These are phyloP conservation scores for Ceyx cyanopectus DNA, from an alignment of 2,113 vertebrate genomes.

Conservation along the genomic window DNA sequence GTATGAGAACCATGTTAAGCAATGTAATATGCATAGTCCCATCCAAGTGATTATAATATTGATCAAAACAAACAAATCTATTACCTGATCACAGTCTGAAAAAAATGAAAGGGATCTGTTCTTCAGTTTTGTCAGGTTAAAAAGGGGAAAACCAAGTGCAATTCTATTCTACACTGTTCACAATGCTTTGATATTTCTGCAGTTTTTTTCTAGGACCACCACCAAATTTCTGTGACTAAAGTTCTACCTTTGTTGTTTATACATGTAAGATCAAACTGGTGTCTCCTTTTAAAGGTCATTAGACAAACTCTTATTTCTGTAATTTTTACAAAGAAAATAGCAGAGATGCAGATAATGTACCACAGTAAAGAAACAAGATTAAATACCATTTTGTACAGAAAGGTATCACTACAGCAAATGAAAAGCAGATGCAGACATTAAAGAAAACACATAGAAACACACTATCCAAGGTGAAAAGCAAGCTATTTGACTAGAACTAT, in stretches of 20 bases:
- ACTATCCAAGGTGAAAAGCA: neutral
- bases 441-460: neutral
- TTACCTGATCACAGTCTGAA: neutral
- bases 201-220: neutral
- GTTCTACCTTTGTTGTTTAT: neutral
- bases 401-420: neutral
- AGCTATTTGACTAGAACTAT: neutral
- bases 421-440: conserved; percentile 1
- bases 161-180: neutral
- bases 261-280: neutral
- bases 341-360: neutral
- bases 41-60: neutral
- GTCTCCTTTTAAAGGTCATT: neutral
- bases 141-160: neutral
- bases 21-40: neutral
- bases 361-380: neutral
- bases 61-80: neutral
- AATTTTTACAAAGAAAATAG: neutral
- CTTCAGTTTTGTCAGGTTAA: neutral
- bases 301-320: neutral
- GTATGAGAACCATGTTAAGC: neutral
- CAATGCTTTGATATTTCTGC: neutral
- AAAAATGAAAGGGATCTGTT: neutral
- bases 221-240: neutral
- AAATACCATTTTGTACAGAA: neutral